These are phyloP conservation scores for Trinectes maculatus DNA, from an alignment of 2,113 vertebrate species.

Conservation along the genomic window DNA sequence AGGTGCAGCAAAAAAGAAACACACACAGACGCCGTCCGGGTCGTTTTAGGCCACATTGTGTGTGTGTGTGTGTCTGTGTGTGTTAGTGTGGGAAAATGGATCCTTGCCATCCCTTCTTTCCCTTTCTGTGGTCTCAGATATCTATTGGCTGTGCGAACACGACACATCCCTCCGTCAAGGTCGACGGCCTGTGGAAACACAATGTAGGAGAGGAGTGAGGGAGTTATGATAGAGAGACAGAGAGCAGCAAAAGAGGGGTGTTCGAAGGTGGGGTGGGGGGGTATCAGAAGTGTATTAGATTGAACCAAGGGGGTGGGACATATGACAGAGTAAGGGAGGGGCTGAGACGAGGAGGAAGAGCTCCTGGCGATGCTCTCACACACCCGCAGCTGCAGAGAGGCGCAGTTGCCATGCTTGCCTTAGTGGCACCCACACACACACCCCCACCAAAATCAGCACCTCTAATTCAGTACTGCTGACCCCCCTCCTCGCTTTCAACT, in stretches of 20 bases:
- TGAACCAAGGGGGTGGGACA: slow-evolving; percentile 45
- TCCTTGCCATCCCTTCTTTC: slow-evolving; percentile 54
- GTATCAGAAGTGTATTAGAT: slow-evolving; percentile 53
- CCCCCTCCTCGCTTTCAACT: not conserved
- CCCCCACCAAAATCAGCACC: slow-evolving; percentile 18
- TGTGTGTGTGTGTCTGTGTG: slow-evolving; percentile 33
- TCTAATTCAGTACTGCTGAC: slow-evolving; percentile 52
- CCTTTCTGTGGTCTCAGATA: slow-evolving; percentile 66
- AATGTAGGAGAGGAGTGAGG: slow-evolving; percentile 43
- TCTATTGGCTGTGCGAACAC: slow-evolving; percentile 43
- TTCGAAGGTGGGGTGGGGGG: not conserved
- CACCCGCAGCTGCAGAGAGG: slow-evolving; percentile 76
- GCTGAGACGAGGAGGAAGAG: slow-evolving; percentile 39
- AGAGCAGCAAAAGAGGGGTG: slow-evolving; percentile 18
- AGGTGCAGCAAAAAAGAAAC: no score
- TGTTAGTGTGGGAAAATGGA: slow-evolving; percentile 51
- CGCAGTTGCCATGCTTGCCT: slow-evolving; percentile 64
- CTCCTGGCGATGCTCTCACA: slow-evolving; percentile 81
- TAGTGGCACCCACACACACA: slow-evolving; percentile 29
- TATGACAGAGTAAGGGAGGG: slow-evolving; percentile 47
- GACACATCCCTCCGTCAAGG: slow-evolving; percentile 69
- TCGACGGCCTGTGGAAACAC: slow-evolving; percentile 41
- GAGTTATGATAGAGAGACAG: slow-evolving; percentile 46
- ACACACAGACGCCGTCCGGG: not conserved
- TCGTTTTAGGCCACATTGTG: not conserved